Evolutionary conservation across 2,797 vertebrate genomes (phyloP).

Genomic region (Emydoidea blandingii): DNA sequence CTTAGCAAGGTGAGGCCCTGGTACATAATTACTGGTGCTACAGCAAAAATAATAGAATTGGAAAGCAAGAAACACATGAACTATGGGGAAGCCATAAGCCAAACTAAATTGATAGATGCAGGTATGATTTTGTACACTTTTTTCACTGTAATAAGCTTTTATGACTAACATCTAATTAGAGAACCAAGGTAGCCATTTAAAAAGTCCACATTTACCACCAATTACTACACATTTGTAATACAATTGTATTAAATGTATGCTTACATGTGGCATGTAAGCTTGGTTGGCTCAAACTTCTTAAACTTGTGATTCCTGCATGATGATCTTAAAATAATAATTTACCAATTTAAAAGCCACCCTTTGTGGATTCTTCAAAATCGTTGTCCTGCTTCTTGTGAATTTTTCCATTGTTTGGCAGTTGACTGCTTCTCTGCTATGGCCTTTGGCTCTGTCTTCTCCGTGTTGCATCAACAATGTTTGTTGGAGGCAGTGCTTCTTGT

Average conservation of each 20-base stretch:
- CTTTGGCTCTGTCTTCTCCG: background rate
- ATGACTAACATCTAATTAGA: background rate
- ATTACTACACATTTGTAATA: background rate
- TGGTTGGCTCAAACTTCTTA: background rate
- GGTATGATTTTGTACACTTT: background rate
- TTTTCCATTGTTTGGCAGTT: background rate
- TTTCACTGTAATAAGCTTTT: background rate
- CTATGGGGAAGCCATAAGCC: background rate
- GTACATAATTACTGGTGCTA: background rate
- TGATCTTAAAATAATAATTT: background rate
- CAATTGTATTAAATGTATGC: background rate
- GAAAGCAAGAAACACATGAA: background rate
- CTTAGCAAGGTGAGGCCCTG: background rate
- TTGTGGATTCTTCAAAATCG: background rate
- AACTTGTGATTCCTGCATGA: background rate
- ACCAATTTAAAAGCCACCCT: background rate
- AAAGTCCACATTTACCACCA: background rate
- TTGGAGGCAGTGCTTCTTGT: background rate
- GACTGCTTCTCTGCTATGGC: background rate
- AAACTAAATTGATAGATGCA: background rate
- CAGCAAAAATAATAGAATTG: background rate
- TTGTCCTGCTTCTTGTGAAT: background rate
- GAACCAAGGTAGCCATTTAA: background rate
- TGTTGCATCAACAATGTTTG: fast-evolving
- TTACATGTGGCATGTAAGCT: background rate